Evolutionary conservation across 92 coral and sea anemone genomes (phyloP), one percentile per base, ranked within the genome.

Genomic region (Heliopora coerulea): DNA sequence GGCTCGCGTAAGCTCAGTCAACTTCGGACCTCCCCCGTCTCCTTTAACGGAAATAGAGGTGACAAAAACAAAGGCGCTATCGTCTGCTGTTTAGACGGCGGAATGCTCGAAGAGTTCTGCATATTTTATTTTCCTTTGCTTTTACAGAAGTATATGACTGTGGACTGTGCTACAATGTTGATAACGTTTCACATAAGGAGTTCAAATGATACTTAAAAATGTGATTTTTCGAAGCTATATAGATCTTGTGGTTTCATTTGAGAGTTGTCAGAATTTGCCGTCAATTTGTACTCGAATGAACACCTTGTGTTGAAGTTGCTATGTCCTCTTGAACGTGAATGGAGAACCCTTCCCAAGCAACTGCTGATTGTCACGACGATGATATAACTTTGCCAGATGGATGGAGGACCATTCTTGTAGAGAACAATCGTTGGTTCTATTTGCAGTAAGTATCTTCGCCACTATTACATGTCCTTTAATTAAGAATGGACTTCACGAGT

Each of bases 71-170:
- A 70, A 32, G 40, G 62, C 50, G 24, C 42, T 26, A 28, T 31
- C 33, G 30, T 52, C 27, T 31, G 59, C 19, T 28, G 76, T 19
- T 1, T 18, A 25, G 10, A n/a, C n/a, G n/a, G n/a, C n/a, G n/a
- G n/a, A n/a, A n/a, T n/a, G n/a, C n/a, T 37, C 42, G 4, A 18
- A 28, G 8, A 27, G 28, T 50, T 70, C 46, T 70, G 63, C 77
- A 70, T 70, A 70, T 70, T 52, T 70, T 52, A 70, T 70, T 49
- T 70, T 70, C 17, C 72, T 37, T 70, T 40, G 52, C 15, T 26
- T 70, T 24, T 6, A 70, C 18, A 31, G 65, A 9, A 24, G 48
- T 23, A 31, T 1, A 27, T 9, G 29, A 30, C 56, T 67, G 29
- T 27, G 49, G 74, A 20, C 29, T 48, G 59, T 67, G 35, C 48